These are phyloP conservation scores for Rhynchotus rufescens DNA, from an alignment of 2,797 vertebrate species.

Conservation along the genomic window DNA sequence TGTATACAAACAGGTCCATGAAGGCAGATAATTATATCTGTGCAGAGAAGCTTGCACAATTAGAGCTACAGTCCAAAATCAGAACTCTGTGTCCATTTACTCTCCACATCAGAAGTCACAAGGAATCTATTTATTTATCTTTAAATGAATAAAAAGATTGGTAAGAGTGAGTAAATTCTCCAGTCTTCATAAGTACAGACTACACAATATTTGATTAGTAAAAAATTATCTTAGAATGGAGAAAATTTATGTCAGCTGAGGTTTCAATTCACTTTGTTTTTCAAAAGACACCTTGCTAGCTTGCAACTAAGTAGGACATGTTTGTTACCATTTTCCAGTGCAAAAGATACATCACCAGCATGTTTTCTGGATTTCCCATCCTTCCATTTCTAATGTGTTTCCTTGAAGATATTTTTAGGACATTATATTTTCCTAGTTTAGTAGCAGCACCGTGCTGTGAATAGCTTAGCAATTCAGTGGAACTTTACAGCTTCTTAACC, in stretches of 20 bases:
- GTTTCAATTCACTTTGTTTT: not conserved
- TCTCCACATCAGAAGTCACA: not conserved
- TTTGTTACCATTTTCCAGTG: not conserved
- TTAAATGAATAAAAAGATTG: not conserved
- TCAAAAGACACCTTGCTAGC: not conserved
- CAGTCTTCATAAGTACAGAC: not conserved
- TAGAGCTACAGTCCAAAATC: not conserved
- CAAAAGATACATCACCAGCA: not conserved
- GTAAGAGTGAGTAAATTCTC: not conserved
- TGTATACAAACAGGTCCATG: fast-evolving
- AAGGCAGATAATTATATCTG: not conserved
- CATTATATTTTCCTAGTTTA: conserved; percentile 31
- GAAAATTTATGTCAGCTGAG: not conserved
- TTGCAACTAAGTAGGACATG: not conserved
- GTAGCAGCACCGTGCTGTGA: conserved; percentile 18
- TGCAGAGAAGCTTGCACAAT: not conserved
- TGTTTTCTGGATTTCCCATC: conserved; percentile 12
- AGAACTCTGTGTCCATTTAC: not conserved
- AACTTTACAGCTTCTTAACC: conserved; percentile 47
- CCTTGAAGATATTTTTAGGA: conserved; percentile 37
- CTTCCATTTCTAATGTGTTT: conserved; percentile 37
- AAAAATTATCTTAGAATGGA: not conserved
- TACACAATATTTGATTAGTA: not conserved
- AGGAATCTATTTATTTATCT: not conserved
- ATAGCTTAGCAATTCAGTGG: conserved; percentile 32